phyloP scores from a whole-genome alignment of 2,888 invertebrate genomes.

The Halictus ligatus region DNA sequence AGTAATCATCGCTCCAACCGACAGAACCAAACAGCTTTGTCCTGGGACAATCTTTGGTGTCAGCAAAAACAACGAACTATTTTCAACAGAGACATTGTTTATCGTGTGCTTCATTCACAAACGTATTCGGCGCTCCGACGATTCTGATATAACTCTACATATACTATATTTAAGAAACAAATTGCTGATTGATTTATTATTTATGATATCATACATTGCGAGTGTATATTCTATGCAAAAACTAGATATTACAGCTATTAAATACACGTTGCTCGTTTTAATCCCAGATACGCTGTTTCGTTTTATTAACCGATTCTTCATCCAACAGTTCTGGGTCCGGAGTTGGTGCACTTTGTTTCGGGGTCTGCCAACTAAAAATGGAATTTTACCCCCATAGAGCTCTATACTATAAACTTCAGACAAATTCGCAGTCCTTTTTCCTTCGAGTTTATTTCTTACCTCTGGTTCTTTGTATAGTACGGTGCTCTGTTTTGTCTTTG shows the following conservation, averaged over 20 bases:
- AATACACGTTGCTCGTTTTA: not conserved
- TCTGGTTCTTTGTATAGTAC: not conserved
- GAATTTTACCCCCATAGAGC: not conserved
- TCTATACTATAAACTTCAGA: not conserved
- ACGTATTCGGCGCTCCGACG: not conserved
- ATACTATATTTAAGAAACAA: not conserved
- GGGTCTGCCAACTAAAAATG: not conserved
- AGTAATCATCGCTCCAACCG: too few species aligned
- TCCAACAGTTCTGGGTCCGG: not conserved
- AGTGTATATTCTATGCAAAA: not conserved
- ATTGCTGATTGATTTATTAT: conserved; percentile 20
- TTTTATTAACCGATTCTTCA: conserved; percentile 11
- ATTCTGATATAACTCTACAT: not conserved
- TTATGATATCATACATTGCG: not conserved
- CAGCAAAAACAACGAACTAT: not conserved
- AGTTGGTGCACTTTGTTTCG: not conserved
- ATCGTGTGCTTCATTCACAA: not conserved
- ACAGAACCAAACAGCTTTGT: too few species aligned
- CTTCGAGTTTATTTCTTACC: not conserved
- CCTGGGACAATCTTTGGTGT: too few species aligned
- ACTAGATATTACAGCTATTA: conserved; percentile 6
- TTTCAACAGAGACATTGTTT: not conserved
- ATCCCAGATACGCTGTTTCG: not conserved
- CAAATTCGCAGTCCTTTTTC: not conserved
- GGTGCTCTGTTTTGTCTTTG: conserved; percentile 37